A percentile compares a stretch with the other conserved stretches of the same genome.
Conservation (phyloP, 2,888 invertebrate species). For the Heliconius hortense region DNA sequence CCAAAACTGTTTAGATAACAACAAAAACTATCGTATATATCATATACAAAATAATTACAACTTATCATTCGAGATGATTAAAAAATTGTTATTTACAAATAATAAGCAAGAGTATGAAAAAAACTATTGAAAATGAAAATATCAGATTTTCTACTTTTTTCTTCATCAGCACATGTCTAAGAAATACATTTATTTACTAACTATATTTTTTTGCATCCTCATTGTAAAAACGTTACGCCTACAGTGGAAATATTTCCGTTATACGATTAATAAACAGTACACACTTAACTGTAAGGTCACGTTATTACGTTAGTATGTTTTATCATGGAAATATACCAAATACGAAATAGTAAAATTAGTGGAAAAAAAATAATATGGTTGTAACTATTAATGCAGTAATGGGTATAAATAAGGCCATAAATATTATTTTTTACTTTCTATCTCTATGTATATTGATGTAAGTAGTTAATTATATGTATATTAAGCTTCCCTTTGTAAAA, state of each 20-base stretch:
- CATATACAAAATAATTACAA: too few relatives aligned
- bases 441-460: too few relatives aligned
- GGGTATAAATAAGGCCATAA: background rate
- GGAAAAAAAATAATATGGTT: background rate
- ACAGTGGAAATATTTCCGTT: constrained; percentile 7
- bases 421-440: too few relatives aligned
- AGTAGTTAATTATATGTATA: too few relatives aligned
- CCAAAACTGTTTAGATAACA: background rate
- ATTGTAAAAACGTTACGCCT: constrained; percentile 7
- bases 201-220: background rate
- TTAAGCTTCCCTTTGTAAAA: too few relatives aligned
- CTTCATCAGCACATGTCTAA: background rate
- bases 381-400: background rate
- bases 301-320: background rate
- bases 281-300: background rate
- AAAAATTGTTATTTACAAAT: too few relatives aligned
- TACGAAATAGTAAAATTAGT: background rate
- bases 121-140: background rate
- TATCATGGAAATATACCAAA: constrained; percentile 4
- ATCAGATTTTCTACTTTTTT: background rate
- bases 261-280: constrained; percentile 8
- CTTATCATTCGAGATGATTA: too few relatives aligned
- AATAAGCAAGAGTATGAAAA: background rate
- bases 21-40: too few relatives aligned
- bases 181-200: background rate